A percentile compares a stretch with the other conserved stretches of the same genome.
phyloP scores from a whole-genome alignment of 2,888 invertebrate species.

The Halictus ligatus region DNA sequence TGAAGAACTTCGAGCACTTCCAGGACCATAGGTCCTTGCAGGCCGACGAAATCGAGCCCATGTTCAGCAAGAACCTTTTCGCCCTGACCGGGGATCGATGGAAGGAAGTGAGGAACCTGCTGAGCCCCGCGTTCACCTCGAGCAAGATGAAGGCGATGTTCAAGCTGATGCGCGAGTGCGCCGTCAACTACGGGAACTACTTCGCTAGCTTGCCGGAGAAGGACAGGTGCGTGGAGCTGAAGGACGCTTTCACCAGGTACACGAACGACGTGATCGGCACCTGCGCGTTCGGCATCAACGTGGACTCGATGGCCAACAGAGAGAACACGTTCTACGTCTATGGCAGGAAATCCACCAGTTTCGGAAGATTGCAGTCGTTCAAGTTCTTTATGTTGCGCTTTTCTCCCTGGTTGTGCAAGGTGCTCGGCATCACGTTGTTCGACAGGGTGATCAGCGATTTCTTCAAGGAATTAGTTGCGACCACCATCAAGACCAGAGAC shows the following conservation, averaged over 20 bases:
- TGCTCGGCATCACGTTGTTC: constrained; percentile 61
- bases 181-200: constrained; percentile 54
- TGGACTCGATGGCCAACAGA: constrained; percentile 76
- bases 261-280: constrained; percentile 78
- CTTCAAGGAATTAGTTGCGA: constrained; percentile 65
- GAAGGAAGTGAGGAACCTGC: constrained; percentile 85
- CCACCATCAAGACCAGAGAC: constrained; percentile 68
- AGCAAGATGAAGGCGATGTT: constrained; percentile 86
- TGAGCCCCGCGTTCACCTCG: constrained; percentile 86
- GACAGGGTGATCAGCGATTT: constrained; percentile 26
- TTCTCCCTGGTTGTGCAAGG: constrained; percentile 29
- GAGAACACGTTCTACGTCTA: constrained; percentile 76
- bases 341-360: constrained; percentile 65
- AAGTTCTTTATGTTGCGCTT: constrained; percentile 62
- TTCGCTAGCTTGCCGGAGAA: constrained; percentile 41
- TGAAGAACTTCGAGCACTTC: constrained; percentile 69
- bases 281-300: constrained; percentile 75
- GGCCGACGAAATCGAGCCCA: constrained; percentile 39
- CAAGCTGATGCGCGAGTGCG: constrained; percentile 69
- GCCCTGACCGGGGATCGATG: constrained; percentile 83
- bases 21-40: constrained; percentile 70
- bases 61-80: constrained; percentile 71
- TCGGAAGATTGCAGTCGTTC: not conserved
- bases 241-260: constrained; percentile 76
- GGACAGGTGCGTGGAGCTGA: constrained; percentile 71